Percentiles rank a stretch among this genome's conserved stretches.
Evolutionary conservation across 2,797 vertebrate species (phyloP).

Genomic region (Cossypha dichroa): DNA sequence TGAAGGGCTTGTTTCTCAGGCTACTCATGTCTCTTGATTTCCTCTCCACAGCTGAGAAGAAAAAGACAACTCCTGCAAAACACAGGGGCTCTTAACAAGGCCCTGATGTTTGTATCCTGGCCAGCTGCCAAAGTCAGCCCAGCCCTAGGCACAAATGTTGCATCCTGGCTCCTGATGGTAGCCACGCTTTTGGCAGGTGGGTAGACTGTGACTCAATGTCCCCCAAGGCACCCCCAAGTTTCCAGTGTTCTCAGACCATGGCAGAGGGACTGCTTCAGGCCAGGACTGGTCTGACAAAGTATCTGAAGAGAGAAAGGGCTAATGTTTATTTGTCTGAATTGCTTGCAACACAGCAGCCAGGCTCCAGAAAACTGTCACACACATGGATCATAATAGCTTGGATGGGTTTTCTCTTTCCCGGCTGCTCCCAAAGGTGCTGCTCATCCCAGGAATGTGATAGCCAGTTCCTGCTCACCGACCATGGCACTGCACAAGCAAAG

Average conservation of each 20-base stretch:
- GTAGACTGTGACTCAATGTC: accelerated
- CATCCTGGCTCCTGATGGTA: neutral
- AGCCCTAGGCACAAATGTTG: accelerated
- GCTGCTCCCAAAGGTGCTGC: neutral
- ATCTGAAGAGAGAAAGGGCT: neutral
- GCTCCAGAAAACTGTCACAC: neutral
- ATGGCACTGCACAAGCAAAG: neutral
- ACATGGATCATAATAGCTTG: accelerated
- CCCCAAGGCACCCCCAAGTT: too few species aligned
- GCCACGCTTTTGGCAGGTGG: neutral
- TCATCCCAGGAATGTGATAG: neutral
- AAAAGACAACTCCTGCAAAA: neutral
- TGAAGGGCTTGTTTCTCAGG: neutral
- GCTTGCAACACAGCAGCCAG: neutral
- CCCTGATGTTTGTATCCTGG: neutral
- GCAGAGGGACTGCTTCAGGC: neutral
- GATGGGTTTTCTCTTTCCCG: neutral
- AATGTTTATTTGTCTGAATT: neutral
- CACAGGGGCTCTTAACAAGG: accelerated
- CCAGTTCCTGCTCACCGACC: neutral
- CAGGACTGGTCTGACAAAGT: neutral
- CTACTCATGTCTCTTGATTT: neutral
- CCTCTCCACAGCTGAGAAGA: neutral
- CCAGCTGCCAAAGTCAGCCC: accelerated
- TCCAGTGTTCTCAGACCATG: neutral